Evolutionary conservation across 2,113 vertebrate genomes (phyloP).

Genomic region (Ariopsis seemanni): DNA sequence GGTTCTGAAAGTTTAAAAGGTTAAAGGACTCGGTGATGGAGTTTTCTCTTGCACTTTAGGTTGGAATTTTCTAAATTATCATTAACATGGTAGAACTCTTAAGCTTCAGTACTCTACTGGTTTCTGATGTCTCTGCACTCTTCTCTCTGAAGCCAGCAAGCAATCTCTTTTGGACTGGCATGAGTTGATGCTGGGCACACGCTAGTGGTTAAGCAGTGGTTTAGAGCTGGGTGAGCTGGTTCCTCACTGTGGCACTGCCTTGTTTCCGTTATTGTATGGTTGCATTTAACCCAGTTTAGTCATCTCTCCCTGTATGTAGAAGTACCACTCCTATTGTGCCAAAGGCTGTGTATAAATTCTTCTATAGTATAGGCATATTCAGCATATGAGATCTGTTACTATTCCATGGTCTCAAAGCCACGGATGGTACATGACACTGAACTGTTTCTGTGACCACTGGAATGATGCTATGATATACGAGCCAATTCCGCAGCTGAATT

Average conservation of each 20-base stretch:
- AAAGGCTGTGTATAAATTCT: background rate
- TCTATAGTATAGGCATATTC: background rate
- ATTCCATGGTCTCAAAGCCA: background rate
- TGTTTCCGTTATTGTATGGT: constrained; percentile 24
- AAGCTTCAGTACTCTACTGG: background rate
- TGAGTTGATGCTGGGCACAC: constrained; percentile 35
- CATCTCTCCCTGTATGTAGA: background rate
- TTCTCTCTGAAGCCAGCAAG: constrained; percentile 1
- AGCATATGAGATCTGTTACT: background rate
- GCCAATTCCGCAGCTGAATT: background rate
- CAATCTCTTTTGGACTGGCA: constrained; percentile 18
- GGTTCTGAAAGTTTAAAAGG: background rate
- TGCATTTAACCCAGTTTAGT: constrained; percentile 21
- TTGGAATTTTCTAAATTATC: constrained; percentile 11
- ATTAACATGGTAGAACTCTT: constrained; percentile 8
- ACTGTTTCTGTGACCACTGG: constrained; percentile 5
- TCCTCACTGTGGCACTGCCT: constrained; percentile 23
- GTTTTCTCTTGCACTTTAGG: background rate
- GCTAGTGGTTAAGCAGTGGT: constrained; percentile 30
- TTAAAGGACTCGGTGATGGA: background rate
- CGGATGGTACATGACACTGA: constrained; percentile 8
- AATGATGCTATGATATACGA: constrained; percentile 9
- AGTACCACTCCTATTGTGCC: background rate
- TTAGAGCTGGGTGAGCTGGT: constrained; percentile 31
- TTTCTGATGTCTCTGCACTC: background rate